Base-by-base conservation (phyloP, 2,113 vertebrate species). In the Rousettus leschenaultii region DNA sequence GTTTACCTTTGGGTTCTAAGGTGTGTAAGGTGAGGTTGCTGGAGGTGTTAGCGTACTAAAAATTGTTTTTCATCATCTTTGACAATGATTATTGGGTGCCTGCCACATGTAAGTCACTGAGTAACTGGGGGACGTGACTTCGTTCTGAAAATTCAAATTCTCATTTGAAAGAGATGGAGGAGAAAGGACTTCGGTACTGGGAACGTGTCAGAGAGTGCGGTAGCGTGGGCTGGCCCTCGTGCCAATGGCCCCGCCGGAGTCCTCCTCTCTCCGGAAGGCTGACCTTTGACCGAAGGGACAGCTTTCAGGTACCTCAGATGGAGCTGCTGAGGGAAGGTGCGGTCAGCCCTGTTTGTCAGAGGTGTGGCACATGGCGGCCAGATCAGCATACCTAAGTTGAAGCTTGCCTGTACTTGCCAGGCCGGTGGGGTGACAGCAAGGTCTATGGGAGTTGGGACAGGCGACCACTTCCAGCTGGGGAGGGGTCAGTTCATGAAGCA, bases 111-210 rank as follows among this genome's bases (percentile, higher is more conserved):
- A 59, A 63, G 63, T 40, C 5, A 28, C 12, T 35, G 73, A 48
- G 21, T 33, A 59, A 22, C 53, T 10, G 3, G 10, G 38, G n/a
- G 35, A 78, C 61, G 15, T 13, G 30, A 26, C 71, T 95, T 92
- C 79, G 83, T 95, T n/a, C 24, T 65, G 28, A 55, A 74, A 48
- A 84, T 48, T 65, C 13, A 12, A 26, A 33, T 35, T 93, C 74
- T 51, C 3, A 6, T 57, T 48, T 38, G 59, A 51, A 80, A 57
- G 55, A 89, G 40, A 30, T 2, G 11, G 79, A 78, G 22, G 48
- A 9, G 33, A 63, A 43, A 24, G 4, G 33, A 26, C 10, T 4
- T 1, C 0, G 24, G 66, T 5, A 2, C 21, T 3, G n/a, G 63
- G 86, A 10, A 7, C 16, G n/a, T 21, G 40, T 84, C 6, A 18